Conservation (phyloP, 2,888 invertebrate genomes). For the Drosophila vallismaia region DNA sequence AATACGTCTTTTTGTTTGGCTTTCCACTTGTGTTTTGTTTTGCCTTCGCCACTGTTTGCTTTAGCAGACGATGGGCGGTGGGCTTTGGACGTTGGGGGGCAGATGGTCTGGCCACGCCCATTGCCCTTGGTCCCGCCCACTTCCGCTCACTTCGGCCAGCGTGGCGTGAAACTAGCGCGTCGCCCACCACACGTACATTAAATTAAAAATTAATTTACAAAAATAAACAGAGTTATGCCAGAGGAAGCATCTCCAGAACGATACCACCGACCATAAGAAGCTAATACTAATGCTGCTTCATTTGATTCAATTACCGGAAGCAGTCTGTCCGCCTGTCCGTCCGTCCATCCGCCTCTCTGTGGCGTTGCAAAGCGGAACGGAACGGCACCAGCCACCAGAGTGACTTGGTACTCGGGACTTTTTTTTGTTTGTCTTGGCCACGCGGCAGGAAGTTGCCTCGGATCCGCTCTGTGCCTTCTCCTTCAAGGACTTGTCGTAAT, state of each 20-base stretch:
- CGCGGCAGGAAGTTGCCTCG: slow-evolving; percentile 45
- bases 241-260: slow-evolving; percentile 25
- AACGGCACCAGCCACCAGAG: slow-evolving; percentile 19
- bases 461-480: slow-evolving; percentile 38
- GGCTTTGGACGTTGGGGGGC: not conserved
- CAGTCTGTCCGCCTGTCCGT: slow-evolving; percentile 34
- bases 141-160: slow-evolving; percentile 25
- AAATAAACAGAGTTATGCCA: slow-evolving; percentile 71
- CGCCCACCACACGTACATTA: slow-evolving; percentile 65
- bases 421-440: slow-evolving; percentile 66
- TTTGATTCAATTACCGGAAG: slow-evolving; percentile 79
- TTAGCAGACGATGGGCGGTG: slow-evolving; percentile 5
- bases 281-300: slow-evolving; percentile 79
- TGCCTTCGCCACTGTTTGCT: slow-evolving; percentile 34
- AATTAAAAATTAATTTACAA: slow-evolving; percentile 78
- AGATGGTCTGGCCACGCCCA: not conserved
- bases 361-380: slow-evolving; percentile 13
- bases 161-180: slow-evolving; percentile 52
- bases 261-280: slow-evolving; percentile 66
- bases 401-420: slow-evolving; percentile 22
- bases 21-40: slow-evolving; percentile 46
- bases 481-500: slow-evolving; percentile 76
- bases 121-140: slow-evolving; percentile 18
- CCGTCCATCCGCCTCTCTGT: slow-evolving; percentile 15
- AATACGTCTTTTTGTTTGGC: slow-evolving; percentile 7